Evolutionary conservation across 1,140 invertebrate species (phyloP).

Genomic region (Choristoneura fumiferana): DNA sequence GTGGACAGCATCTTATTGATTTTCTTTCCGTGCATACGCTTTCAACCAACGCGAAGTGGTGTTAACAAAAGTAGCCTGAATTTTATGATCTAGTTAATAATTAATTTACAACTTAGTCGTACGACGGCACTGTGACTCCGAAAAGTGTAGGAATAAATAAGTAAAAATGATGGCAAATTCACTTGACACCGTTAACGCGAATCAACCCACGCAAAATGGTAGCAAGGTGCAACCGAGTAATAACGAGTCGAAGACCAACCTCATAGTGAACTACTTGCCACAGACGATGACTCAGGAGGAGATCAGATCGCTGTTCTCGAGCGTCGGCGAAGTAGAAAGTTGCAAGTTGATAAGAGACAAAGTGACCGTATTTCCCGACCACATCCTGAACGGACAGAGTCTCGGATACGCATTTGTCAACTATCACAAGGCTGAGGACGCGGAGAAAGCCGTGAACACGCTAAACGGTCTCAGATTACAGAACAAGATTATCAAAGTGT

Average conservation of each 20-base stretch:
- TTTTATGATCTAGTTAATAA: constrained; percentile 51
- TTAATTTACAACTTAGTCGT: constrained; percentile 7
- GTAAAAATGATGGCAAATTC: constrained; percentile 77
- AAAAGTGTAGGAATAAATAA: constrained; percentile 52
- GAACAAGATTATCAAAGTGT: constrained; percentile 96
- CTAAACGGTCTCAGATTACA: constrained; percentile 91
- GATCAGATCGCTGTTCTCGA: constrained; percentile 90
- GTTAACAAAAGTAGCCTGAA: constrained; percentile 53
- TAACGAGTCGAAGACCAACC: constrained; percentile 85
- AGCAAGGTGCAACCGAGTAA: constrained; percentile 80
- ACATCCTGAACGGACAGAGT: constrained; percentile 86
- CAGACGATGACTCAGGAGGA: constrained; percentile 96
- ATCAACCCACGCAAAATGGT: constrained; percentile 79
- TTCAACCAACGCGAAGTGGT: constrained; percentile 73
- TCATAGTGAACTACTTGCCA: constrained; percentile 95
- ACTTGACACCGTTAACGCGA: constrained; percentile 74
- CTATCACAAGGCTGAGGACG: constrained; percentile 90
- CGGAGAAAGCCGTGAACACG: constrained; percentile 91
- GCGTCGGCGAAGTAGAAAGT: constrained; percentile 93
- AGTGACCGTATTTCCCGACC: constrained; percentile 84
- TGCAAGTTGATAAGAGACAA: constrained; percentile 95
- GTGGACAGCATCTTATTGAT: constrained; percentile 77
- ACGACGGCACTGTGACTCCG: constrained; percentile 21
- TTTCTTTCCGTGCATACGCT: constrained; percentile 76
- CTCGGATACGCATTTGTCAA: constrained; percentile 95